Evolutionary conservation across 2,113 vertebrate genomes (phyloP).

Genomic region (Hiodon tergisus): DNA sequence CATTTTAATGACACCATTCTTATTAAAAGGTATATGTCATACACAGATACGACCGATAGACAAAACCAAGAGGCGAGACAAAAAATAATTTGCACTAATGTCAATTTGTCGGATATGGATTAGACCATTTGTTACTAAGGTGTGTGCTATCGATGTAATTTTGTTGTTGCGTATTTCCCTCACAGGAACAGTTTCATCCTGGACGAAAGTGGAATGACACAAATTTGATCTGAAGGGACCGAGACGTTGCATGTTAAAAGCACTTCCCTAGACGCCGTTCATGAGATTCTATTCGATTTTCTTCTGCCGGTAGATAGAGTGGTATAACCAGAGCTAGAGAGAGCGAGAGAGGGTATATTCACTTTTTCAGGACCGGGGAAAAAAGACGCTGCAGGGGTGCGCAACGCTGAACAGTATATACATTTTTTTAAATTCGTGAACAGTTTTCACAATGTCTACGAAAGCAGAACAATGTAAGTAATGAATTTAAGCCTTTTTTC

Average conservation of each 20-base stretch:
- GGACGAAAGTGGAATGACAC: slow-evolving; percentile 7
- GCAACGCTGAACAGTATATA: slow-evolving; percentile 43
- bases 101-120: slow-evolving; percentile 61
- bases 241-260: slow-evolving; percentile 11
- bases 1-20: background rate
- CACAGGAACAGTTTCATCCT: slow-evolving; percentile 8
- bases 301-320: slow-evolving; percentile 36
- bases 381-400: slow-evolving; percentile 53
- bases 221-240: slow-evolving; percentile 11
- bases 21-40: background rate
- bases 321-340: slow-evolving; percentile 59
- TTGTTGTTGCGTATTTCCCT: background rate
- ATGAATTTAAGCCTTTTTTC: slow-evolving; percentile 29
- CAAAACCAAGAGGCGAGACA: slow-evolving; percentile 9
- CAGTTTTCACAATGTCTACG: slow-evolving; percentile 79
- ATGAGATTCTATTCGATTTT: background rate
- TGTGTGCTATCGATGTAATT: slow-evolving; percentile 14
- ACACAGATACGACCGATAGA: background rate
- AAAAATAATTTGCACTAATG: slow-evolving; percentile 54
- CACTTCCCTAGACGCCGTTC: slow-evolving; percentile 1
- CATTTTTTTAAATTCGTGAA: slow-evolving; percentile 46
- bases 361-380: slow-evolving; percentile 58
- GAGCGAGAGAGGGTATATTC: slow-evolving; percentile 43
- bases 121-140: slow-evolving; percentile 57
- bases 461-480: slow-evolving; percentile 98